A percentile compares a stretch with the other conserved stretches of the same genome.
Evolutionary conservation across 2,797 vertebrate genomes (phyloP).

Genomic region (Emys orbicularis): DNA sequence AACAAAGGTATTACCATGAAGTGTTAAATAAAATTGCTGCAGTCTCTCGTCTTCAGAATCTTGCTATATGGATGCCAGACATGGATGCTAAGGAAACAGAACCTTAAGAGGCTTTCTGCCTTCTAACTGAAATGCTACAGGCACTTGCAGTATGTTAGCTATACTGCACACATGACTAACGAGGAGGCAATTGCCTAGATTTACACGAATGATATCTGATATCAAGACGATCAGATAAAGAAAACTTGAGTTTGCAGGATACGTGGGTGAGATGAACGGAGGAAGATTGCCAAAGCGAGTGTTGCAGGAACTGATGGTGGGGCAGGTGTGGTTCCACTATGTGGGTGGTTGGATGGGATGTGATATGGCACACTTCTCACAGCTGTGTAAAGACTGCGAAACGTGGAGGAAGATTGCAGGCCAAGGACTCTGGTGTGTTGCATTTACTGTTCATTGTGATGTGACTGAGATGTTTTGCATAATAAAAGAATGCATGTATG

Average conservation of each 20-base stretch:
- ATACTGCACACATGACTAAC: not conserved
- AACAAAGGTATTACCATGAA: not conserved
- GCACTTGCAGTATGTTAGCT: not conserved
- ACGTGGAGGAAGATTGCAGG: too few species aligned
- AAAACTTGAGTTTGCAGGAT: not conserved
- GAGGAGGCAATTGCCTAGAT: not conserved
- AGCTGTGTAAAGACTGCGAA: too few species aligned
- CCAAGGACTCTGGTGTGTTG: too few species aligned
- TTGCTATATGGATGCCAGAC: not conserved
- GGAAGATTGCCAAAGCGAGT: not conserved
- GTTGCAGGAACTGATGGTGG: not conserved
- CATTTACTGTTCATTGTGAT: too few species aligned
- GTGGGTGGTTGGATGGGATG: too few species aligned
- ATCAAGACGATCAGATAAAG: not conserved
- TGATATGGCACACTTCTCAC: too few species aligned
- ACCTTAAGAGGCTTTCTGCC: not conserved
- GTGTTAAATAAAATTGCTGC: not conserved
- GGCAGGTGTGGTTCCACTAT: not conserved
- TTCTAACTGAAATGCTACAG: not conserved
- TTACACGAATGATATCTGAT: too few species aligned
- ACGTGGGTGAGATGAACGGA: not conserved
- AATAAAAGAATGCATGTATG: too few species aligned
- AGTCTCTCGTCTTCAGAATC: not conserved
- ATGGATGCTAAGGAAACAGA: not conserved
- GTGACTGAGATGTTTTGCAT: too few species aligned